Percentiles rank a stretch among this genome's conserved stretches.
Conservation (phyloP, 2,888 invertebrate genomes). For the Dasypogon diadema region DNA sequence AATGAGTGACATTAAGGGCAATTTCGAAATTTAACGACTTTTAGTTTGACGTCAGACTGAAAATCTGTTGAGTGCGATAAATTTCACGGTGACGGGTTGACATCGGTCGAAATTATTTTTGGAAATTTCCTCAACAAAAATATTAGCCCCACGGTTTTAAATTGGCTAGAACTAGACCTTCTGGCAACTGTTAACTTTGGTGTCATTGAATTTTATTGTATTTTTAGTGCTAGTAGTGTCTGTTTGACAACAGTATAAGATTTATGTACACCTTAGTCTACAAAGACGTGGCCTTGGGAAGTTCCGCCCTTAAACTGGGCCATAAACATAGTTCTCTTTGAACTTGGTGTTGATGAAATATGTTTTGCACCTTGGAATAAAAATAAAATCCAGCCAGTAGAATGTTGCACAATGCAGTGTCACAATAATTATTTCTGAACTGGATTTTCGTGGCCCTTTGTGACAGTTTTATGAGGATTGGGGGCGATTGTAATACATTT, state of each 20-base stretch:
- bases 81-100: slow-evolving; percentile 18
- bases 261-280: background rate
- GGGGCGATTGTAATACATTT: too few species aligned
- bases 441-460: too few species aligned
- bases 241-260: too few species aligned
- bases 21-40: slow-evolving; percentile 46
- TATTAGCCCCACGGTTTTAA: background rate
- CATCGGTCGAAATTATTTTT: slow-evolving; percentile 17
- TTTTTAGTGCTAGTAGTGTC: too few species aligned
- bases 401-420: too few species aligned
- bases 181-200: background rate
- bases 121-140: background rate
- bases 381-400: too few species aligned
- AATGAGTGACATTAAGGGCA: slow-evolving; percentile 42
- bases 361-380: too few species aligned
- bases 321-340: background rate
- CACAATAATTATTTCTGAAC: too few species aligned
- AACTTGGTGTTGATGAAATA: too few species aligned
- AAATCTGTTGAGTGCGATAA: slow-evolving; percentile 14
- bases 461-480: too few species aligned
- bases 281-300: background rate
- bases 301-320: background rate
- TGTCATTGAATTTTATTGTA: too few species aligned
- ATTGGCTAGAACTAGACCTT: background rate
- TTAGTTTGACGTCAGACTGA: slow-evolving; percentile 19